phyloP scores from a whole-genome alignment of 2,888 invertebrate species.

The Theretra japonica region DNA sequence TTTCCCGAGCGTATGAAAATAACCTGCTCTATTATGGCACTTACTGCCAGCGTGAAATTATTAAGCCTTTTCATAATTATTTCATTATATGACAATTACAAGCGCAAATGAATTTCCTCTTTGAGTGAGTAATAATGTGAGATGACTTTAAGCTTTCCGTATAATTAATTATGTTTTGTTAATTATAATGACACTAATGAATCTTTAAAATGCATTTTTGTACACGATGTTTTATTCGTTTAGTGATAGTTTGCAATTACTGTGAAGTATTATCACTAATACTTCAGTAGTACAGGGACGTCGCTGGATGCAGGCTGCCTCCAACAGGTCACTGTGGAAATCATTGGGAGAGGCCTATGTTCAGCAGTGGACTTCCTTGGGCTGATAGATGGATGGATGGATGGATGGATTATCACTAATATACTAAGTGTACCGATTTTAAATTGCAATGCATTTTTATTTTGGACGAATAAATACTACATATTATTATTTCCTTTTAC shows the following conservation, averaged over 20 bases:
- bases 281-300: no score
- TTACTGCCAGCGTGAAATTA: background rate
- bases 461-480: no score
- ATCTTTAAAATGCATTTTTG: background rate
- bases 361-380: no score
- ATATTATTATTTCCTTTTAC: no score
- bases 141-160: background rate
- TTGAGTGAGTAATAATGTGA: background rate
- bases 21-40: background rate
- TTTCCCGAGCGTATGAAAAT: background rate
- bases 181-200: background rate
- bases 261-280: no score
- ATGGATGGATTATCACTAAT: no score
- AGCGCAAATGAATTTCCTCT: background rate
- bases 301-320: no score
- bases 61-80: conserved; percentile 6
- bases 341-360: no score
- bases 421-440: no score
- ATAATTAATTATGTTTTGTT: conserved; percentile 8
- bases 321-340: no score
- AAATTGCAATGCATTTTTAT: no score
- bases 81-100: conserved; percentile 5
- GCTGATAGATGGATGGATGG: no score
- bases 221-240: background rate
- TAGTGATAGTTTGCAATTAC: background rate